Evolutionary conservation across 2,113 vertebrate genomes (phyloP).

Genomic region (Sinocyclocheilus rhinocerous): DNA sequence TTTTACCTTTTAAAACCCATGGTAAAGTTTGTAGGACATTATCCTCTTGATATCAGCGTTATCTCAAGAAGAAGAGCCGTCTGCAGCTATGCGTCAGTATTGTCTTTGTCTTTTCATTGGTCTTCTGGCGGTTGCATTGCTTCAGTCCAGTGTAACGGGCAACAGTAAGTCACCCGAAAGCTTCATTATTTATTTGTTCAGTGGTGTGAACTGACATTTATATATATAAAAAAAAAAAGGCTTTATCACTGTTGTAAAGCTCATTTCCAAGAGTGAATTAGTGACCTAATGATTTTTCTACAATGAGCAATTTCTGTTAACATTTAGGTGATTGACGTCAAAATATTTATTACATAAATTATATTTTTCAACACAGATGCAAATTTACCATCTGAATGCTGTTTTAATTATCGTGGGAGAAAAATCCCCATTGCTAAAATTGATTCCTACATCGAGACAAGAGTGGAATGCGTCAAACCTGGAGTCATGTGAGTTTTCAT

Average conservation of each 20-base stretch:
- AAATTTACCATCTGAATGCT: slow-evolving; percentile 56
- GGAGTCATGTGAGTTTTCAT: slow-evolving; percentile 63
- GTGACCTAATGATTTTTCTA: not conserved
- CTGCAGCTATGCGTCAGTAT: slow-evolving; percentile 13
- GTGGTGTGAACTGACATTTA: not conserved
- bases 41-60: not conserved
- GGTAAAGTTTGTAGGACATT: not conserved
- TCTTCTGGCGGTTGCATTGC: slow-evolving; percentile 53
- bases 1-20: not conserved
- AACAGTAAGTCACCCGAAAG: slow-evolving; percentile 50
- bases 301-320: not conserved
- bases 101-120: slow-evolving; percentile 57
- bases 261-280: not conserved
- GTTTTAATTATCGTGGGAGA: slow-evolving; percentile 49
- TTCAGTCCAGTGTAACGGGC: slow-evolving; percentile 49
- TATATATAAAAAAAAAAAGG: not conserved
- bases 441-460: not conserved
- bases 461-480: not conserved
- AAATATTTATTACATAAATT: not conserved
- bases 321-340: not conserved
- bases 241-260: not conserved
- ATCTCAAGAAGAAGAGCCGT: not conserved
- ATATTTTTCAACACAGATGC: not conserved
- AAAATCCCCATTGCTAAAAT: rapidly evolving
- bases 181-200: not conserved